These are phyloP conservation scores for Pyrocephalus nanus DNA, from an alignment of 2,797 vertebrate species.

Conservation along the genomic window DNA sequence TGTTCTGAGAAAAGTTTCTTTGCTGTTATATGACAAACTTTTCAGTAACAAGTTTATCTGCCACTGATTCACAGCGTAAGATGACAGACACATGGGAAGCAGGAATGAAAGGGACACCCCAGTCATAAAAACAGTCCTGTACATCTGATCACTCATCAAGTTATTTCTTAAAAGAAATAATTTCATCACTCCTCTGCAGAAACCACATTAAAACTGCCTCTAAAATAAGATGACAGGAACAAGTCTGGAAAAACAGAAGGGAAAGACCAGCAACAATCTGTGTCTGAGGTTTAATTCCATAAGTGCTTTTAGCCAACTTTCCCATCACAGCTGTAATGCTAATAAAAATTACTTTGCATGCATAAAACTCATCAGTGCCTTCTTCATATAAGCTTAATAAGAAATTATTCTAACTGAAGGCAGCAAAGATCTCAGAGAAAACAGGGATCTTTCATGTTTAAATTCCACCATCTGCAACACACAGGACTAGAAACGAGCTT, in stretches of 20 bases:
- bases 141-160: neutral
- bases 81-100: neutral
- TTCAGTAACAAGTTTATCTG: neutral
- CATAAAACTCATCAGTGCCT: neutral
- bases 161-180: neutral
- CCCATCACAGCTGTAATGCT: neutral
- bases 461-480: neutral
- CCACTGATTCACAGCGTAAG: neutral
- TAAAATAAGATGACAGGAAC: neutral
- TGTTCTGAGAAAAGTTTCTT: neutral
- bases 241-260: neutral
- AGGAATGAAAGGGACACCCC: neutral
- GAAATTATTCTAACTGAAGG: neutral
- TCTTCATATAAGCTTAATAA: neutral
- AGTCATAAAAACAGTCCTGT: neutral
- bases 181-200: neutral
- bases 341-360: neutral
- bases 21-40: neutral
- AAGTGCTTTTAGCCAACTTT: neutral
- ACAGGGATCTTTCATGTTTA: neutral
- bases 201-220: neutral
- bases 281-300: neutral
- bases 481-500: neutral
- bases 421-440: neutral
- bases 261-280: neutral